Evolutionary conservation across 2,888 invertebrate species (phyloP), one percentile per base, ranked within the genome.

Genomic region (Drosophila tanythrix): DNA sequence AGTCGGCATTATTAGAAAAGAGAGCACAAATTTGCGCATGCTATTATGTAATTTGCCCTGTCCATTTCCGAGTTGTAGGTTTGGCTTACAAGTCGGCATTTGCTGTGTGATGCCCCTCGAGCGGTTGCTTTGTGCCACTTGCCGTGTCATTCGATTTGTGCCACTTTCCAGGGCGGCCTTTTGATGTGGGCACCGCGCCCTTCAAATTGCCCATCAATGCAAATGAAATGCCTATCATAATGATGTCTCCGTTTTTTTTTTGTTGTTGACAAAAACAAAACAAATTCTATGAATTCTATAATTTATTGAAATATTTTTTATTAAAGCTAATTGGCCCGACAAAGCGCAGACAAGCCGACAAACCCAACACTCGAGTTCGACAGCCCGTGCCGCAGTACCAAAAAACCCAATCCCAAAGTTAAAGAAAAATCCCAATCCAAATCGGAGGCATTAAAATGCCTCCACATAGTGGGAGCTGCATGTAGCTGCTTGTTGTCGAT

Each of bases 21-120:
- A 55, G 43, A 51, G 18, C 52, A 31, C 31, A 59, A 67, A 74
- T 88, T 88, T 84, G 84, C 88, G 81, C 83, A 76, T 62, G 77
- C 83, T 76, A 90, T 90, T 90, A 90, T 90, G 88, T 90, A 91
- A 91, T 90, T 88, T 84, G 81, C 75, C 67, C 81, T 76, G 83
- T 71, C 69, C 56, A 13, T 66, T 46, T 46, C 57, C 2, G 27
- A 38, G 43, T 38, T 61, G 13, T 11, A 66, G 64, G 48, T 50
- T 27, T 43, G 36, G 27, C n/a, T 46, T 18, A 38, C n/a, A 8
- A 50, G 53, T 35, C 74, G 79, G 79, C 71, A 27, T 67, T 57
- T 66, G 43, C 46, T 68, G 50, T 70, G 38, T 73, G 51, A 57
- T 62, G 67, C 43, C 59, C 66, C 66, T 52, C 55, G 48, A 36